Base-by-base conservation (phyloP, 2,797 vertebrate species). In the Tangara arthus region DNA sequence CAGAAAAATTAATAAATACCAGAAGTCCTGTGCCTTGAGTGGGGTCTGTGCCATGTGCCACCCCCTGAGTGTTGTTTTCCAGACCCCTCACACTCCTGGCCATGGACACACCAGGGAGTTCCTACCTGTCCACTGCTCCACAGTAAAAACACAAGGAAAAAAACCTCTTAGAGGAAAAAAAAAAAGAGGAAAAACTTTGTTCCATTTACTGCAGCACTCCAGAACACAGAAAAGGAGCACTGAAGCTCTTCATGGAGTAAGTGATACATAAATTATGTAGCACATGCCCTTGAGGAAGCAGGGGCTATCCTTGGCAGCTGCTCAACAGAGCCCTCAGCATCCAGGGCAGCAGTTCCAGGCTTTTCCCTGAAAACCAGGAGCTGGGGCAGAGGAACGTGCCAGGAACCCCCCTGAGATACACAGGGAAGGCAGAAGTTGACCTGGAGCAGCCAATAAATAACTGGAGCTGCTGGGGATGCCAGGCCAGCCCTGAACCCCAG, bases 171-270 rank as follows among this genome's bases (percentile, higher is more conserved):
- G 9, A 4, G 2, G 28, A 17, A 30, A 8, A 46, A 19, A 27
- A 35, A 35, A 35, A 60, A 4, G 7, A 32, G 24, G 27, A 59
- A 53, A 55, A 64, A 24, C 56, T 92, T 78, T 0, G 1, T 68
- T 94, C 77, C 73, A 83, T 78, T 93, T 95, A 88, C 21, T 89
- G 66, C 73, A 82, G 70, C 30, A 68, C 46, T 86, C 77, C 15
- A 82, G 35, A 75, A 72, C 3, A 86, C 19, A 78, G 60, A 70
- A 39, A 65, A 69, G 6, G 10, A 92, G 34, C 68, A 85, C 56
- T 80, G 46, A 4, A 9, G 17, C 80, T 92, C 64, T 78, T 82
- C 5, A 15, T 46, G 22, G 79, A 91, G 44, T 61, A 77, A 84
- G 19, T 60, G 50, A 73, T 52, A 87, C 3, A 19, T 17, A 52